A percentile compares a stretch with the other conserved stretches of the same genome.
Conservation (phyloP, 2,797 vertebrate genomes). For the Siniperca scherzeri region DNA sequence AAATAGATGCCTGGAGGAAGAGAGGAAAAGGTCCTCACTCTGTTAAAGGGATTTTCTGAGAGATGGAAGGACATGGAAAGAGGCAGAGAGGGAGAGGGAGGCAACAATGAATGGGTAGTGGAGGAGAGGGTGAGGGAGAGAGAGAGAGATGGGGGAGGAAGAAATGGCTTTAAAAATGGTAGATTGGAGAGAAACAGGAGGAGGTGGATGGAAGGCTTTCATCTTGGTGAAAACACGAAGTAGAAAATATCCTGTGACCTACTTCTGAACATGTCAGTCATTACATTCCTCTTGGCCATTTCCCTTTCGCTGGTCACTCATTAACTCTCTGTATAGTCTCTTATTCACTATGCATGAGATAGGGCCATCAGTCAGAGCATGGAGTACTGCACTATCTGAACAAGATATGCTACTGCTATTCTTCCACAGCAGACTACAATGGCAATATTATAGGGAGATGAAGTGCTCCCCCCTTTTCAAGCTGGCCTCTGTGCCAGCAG, state of each 20-base stretch:
- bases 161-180: slow-evolving; percentile 40
- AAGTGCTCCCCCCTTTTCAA: background rate
- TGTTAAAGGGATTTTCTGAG: slow-evolving; percentile 75
- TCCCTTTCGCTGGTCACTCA: slow-evolving; percentile 63
- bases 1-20: slow-evolving; percentile 75
- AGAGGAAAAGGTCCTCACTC: slow-evolving; percentile 69
- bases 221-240: slow-evolving; percentile 30
- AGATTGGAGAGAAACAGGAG: slow-evolving; percentile 30
- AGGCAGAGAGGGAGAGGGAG: slow-evolving; percentile 26
- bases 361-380: slow-evolving; percentile 27
- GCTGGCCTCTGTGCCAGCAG: slow-evolving; percentile 2
- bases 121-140: slow-evolving; percentile 9
- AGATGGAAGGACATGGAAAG: slow-evolving; percentile 46
- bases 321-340: slow-evolving; percentile 52
- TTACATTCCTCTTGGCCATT: slow-evolving; percentile 55
- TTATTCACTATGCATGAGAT: slow-evolving; percentile 51
- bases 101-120: slow-evolving; percentile 39
- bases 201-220: slow-evolving; percentile 50
- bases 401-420: slow-evolving; percentile 6
- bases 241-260: slow-evolving; percentile 64
- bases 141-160: slow-evolving; percentile 17
- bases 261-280: slow-evolving; percentile 64
- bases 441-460: slow-evolving; percentile 6
- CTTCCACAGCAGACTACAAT: background rate
- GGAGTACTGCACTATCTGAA: slow-evolving; percentile 9